Evolutionary conservation across 2,113 vertebrate genomes (phyloP).

Genomic region (Malaclemys terrapin): DNA sequence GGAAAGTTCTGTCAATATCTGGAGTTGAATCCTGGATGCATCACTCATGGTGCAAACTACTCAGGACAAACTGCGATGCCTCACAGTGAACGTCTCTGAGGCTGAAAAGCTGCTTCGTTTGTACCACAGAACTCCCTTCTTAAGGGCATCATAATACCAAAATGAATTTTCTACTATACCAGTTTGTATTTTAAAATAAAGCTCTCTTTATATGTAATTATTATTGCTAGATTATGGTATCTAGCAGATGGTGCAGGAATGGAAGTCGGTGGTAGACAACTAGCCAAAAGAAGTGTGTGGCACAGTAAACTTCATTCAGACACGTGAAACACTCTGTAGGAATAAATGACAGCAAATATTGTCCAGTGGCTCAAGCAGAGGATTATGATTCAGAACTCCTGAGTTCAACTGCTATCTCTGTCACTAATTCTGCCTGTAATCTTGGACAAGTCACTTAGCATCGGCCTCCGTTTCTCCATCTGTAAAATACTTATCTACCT

Average conservation of each 20-base stretch:
- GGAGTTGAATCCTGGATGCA: not conserved
- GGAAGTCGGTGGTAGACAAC: not conserved
- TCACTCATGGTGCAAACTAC: not conserved
- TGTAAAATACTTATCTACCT: not conserved
- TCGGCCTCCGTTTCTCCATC: not conserved
- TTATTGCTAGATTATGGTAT: not conserved
- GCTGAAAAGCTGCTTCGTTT: not conserved
- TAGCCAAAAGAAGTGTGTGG: not conserved
- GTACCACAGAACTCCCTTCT: not conserved
- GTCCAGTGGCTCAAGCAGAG: not conserved
- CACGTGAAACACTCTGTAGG: not conserved
- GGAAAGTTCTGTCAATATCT: not conserved
- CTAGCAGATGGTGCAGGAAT: not conserved
- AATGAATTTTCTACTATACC: not conserved
- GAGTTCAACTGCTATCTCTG: not conserved
- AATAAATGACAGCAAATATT: not conserved
- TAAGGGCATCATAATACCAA: fast-evolving
- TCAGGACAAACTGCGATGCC: not conserved
- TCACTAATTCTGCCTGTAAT: not conserved
- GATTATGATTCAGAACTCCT: not conserved
- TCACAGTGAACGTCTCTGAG: fast-evolving
- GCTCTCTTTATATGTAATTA: not conserved
- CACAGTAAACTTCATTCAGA: not conserved
- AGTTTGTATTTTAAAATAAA: not conserved
- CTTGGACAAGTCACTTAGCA: not conserved